Base-by-base conservation (phyloP, 2,797 vertebrate species). In the Atherinosoma microstoma region DNA sequence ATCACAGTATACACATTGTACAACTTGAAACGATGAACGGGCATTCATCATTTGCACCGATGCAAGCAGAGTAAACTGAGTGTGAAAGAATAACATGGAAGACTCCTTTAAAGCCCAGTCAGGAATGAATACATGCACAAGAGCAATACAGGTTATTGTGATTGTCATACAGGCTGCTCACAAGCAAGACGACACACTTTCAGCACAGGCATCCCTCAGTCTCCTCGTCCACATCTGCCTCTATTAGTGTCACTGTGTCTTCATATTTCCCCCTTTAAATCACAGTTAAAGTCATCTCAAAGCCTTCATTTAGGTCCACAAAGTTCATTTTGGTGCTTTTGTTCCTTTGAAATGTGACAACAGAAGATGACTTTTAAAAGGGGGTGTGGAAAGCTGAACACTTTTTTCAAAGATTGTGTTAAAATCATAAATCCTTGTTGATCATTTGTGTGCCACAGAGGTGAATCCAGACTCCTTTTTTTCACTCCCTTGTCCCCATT, bases 1-100 rank as follows among this genome's bases (percentile, higher is more conserved):
- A 94, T 94, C 93, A 94, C 93, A 93, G 90, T 92, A 82, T 91
- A 89, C 83, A 91, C 80, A 79, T 56, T 68, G 75, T 76, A 87
- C 78, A 79, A 70, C 73, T 82, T 51, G 30, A 81, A 84, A 86
- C 75, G 80, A 88, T 38, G 67, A 91, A 89, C 71, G 38, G 73
- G 54, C 61, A 57, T 78, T 77, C 73, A 78, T 80, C 80, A 51
- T 86, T 85, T 89, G 84, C 89, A 85, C 84, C 82, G 35, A 68
- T 24, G 72, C 69, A 59, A 84, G 70, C 38, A 75, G 75, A 88
- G 87, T 77, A 72, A 90, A 92, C 83, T 70, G 77, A 88, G 86
- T 78, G 83, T 84, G 84, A 84, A 73, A 86, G 75, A 80, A 88
- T 63, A 87, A 87, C 65, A 91, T 91, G 94, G 94, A 95, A 95